A percentile compares a stretch with the other conserved stretches of the same genome.
Evolutionary conservation across 1,140 invertebrate genomes (phyloP).

Genomic region (Dysdera silvatica): DNA sequence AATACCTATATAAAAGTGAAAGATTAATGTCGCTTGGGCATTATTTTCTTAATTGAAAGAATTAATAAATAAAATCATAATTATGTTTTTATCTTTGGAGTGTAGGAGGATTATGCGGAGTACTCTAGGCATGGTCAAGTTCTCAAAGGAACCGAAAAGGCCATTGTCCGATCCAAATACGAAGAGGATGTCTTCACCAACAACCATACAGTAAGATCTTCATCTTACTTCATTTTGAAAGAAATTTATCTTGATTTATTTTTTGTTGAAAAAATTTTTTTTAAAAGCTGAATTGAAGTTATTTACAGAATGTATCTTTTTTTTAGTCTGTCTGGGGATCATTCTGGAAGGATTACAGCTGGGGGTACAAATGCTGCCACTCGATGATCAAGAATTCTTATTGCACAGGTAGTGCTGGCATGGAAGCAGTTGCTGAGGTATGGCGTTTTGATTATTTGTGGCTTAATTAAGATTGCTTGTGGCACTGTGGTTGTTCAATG

Average conservation of each 20-base stretch:
- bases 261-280: background rate
- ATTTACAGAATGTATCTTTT: no score
- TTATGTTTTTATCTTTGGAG: background rate
- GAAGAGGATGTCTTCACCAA: conserved; percentile 89
- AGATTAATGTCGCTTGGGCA: conserved; percentile 2
- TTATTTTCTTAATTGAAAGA: background rate
- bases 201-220: conserved; percentile 65
- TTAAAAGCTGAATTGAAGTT: no score
- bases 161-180: conserved; percentile 76
- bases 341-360: conserved; percentile 80
- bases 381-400: conserved; percentile 74
- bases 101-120: conserved; percentile 82
- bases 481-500: no score
- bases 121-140: conserved; percentile 89
- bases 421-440: conserved; percentile 38
- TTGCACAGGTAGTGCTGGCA: conserved; percentile 69
- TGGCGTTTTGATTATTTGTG: background rate
- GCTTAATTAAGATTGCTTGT: background rate
- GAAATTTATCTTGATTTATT: conserved; percentile 27
- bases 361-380: conserved; percentile 96
- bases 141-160: conserved; percentile 76
- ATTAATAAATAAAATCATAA: background rate
- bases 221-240: no score
- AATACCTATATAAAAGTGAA: no score
- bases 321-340: conserved; percentile 81